Evolutionary conservation across 2,888 invertebrate genomes (phyloP).

Genomic region (Eilema griseolum): DNA sequence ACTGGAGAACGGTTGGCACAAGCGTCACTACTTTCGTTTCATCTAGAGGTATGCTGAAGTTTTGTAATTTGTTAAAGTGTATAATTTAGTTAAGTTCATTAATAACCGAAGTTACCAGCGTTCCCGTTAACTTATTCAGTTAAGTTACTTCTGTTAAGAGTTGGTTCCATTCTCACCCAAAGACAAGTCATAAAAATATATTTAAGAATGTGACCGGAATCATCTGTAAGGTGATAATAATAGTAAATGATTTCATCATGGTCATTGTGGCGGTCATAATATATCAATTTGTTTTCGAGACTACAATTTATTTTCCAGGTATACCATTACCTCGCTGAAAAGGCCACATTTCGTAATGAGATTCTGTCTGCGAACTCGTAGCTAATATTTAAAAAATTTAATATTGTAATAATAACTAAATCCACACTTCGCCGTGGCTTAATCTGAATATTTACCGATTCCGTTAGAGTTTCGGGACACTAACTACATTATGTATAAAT

Average conservation of each 20-base stretch:
- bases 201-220: too few species aligned
- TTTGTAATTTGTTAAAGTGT: neutral
- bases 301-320: neutral
- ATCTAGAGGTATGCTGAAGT: conserved; percentile 66
- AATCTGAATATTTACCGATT: neutral
- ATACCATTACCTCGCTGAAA: neutral
- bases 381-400: neutral
- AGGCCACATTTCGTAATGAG: neutral
- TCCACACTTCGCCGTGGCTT: neutral
- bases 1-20: conserved; percentile 66
- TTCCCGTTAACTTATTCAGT: too few species aligned
- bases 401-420: neutral
- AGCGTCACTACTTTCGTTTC: conserved; percentile 70
- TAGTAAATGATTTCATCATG: too few species aligned
- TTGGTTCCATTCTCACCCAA: too few species aligned
- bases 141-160: too few species aligned
- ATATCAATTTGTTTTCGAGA: neutral
- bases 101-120: too few species aligned
- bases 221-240: too few species aligned
- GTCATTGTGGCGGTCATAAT: neutral
- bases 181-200: too few species aligned
- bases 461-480: neutral
- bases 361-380: neutral
- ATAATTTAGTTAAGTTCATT: too few species aligned
- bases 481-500: neutral